Evolutionary conservation across 2,888 invertebrate genomes (phyloP).

Genomic region (Ophioninae sp.): DNA sequence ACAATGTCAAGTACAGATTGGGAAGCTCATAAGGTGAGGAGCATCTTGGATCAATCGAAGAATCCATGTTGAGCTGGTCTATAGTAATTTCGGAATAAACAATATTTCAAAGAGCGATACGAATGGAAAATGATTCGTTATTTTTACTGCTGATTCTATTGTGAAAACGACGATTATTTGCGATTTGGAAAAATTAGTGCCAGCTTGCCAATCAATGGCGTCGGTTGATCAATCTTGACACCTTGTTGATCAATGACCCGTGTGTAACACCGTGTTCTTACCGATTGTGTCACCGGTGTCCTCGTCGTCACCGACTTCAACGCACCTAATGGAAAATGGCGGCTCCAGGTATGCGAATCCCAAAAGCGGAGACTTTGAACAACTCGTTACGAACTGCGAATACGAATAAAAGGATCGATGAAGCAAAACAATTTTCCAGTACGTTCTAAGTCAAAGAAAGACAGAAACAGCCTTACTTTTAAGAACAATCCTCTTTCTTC

Average conservation of each 20-base stretch:
- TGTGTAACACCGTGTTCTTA: constrained; percentile 73
- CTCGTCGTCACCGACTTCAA: constrained; percentile 99
- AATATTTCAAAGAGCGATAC: too few species aligned
- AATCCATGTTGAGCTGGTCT: too few species aligned
- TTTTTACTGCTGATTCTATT: too few species aligned
- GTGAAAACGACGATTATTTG: too few species aligned
- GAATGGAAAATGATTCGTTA: too few species aligned
- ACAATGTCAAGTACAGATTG: too few species aligned
- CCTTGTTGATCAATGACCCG: neutral
- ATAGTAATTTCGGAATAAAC: too few species aligned
- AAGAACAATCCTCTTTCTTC: constrained; percentile 96
- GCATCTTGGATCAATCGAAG: too few species aligned
- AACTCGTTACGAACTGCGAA: constrained; percentile 94
- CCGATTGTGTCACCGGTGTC: constrained; percentile 94
- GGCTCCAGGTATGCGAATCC: constrained; percentile 98
- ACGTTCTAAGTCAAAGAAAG: neutral
- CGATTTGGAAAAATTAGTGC: too few species aligned
- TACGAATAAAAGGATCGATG: neutral
- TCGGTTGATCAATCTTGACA: too few species aligned
- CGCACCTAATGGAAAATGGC: constrained; percentile 98
- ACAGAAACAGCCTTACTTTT: constrained; percentile 84
- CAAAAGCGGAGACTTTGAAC: constrained; percentile 97
- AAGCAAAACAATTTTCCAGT: neutral
- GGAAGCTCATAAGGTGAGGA: too few species aligned
- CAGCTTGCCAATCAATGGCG: too few species aligned